These are phyloP conservation scores for Hipparchia semele DNA, from an alignment of 2,888 invertebrate genomes.

Conservation along the genomic window DNA sequence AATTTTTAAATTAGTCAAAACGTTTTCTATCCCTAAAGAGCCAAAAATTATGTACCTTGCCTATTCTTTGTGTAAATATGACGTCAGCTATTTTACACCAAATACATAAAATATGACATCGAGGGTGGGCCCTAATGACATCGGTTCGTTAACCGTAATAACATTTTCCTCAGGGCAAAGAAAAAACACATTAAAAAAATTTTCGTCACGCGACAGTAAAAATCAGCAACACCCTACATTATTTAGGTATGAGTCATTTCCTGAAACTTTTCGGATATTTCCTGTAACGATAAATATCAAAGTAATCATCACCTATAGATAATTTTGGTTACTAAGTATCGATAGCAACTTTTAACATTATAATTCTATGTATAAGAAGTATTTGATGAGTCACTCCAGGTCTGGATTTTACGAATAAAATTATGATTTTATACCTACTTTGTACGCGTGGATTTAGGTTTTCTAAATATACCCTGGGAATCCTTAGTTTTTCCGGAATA, in stretches of 20 bases:
- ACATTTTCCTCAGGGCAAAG: slow-evolving; percentile 19
- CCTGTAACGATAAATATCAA: slow-evolving; percentile 25
- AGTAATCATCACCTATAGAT: slow-evolving; percentile 22
- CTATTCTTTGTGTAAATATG: too few relatives aligned
- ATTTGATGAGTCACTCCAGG: neutral
- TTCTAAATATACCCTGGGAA: too few relatives aligned
- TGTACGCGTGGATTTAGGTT: too few relatives aligned
- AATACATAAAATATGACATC: slow-evolving; percentile 28
- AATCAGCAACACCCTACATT: slow-evolving; percentile 20
- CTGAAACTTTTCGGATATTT: slow-evolving; percentile 28
- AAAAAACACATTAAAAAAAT: slow-evolving; percentile 26
- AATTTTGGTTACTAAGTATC: slow-evolving; percentile 11
- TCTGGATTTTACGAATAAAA: neutral
- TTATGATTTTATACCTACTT: too few relatives aligned
- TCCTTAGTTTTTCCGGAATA: too few relatives aligned
- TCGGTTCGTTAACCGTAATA: slow-evolving; percentile 32
- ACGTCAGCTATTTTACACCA: neutral
- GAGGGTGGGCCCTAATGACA: slow-evolving; percentile 32
- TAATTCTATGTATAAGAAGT: neutral
- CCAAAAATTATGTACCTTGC: too few relatives aligned
- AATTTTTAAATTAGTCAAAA: too few relatives aligned
- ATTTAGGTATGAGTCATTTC: slow-evolving; percentile 25
- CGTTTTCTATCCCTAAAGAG: too few relatives aligned
- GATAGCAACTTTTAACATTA: neutral
- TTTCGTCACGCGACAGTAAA: slow-evolving; percentile 34